Percentiles rank a stretch among this genome's conserved stretches.
phyloP scores from a whole-genome alignment of 2,113 vertebrate species.

The Nerophis lumbriciformis region DNA sequence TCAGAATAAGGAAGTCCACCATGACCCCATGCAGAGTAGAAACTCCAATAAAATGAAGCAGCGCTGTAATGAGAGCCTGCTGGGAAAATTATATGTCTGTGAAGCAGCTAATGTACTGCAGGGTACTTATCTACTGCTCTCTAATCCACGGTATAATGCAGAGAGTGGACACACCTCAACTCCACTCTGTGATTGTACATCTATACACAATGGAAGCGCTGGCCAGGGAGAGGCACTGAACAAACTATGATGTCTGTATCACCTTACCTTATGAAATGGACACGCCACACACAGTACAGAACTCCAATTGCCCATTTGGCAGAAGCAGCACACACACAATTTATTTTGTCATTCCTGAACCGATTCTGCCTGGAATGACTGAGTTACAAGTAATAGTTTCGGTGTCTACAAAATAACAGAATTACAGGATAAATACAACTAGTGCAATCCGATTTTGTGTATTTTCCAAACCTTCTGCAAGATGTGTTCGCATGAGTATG shows the following conservation, averaged over 20 bases:
- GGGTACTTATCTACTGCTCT: constrained; percentile 69
- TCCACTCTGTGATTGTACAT: constrained; percentile 52
- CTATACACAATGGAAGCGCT: constrained; percentile 52
- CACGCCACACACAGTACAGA: constrained; percentile 11
- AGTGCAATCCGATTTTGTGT: neutral
- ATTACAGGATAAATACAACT: constrained; percentile 2
- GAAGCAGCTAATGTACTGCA: constrained; percentile 56
- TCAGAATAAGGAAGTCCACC: constrained; percentile 49
- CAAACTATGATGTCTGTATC: constrained; percentile 42
- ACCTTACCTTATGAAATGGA: constrained; percentile 33
- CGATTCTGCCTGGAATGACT: constrained; percentile 13
- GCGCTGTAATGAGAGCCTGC: constrained; percentile 66
- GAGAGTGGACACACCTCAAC: constrained; percentile 55
- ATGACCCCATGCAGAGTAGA: constrained; percentile 50
- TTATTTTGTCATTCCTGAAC: constrained; percentile 13
- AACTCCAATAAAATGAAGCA: constrained; percentile 53
- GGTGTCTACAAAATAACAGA: constrained; percentile 23
- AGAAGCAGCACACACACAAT: constrained; percentile 23
- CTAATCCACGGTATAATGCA: constrained; percentile 47
- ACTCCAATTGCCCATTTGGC: constrained; percentile 30
- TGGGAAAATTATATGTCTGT: constrained; percentile 69
- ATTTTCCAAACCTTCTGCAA: constrained; percentile 1
- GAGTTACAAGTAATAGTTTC: constrained; percentile 15
- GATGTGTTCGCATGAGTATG: constrained; percentile 8
- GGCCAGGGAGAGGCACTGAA: constrained; percentile 43